Base-by-base conservation (phyloP, 2,888 invertebrate species). In the Tipula helvola region DNA sequence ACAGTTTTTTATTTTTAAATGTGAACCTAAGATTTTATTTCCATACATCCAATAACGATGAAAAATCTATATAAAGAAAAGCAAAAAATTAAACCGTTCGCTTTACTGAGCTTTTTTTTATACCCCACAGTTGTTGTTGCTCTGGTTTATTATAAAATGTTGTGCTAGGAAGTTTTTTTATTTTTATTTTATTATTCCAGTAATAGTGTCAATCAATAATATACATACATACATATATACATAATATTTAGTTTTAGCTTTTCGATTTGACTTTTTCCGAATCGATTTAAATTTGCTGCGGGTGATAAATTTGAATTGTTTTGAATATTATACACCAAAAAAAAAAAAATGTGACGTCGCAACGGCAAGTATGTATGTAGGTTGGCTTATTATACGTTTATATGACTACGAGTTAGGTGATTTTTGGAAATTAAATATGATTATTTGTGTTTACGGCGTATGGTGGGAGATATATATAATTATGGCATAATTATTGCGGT, bases 171-270 rank as follows among this genome's bases (percentile, higher is more conserved):
- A 71, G 10, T 71, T 57, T 47, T 47, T 13, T 71, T 28, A 7
- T 18, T 47, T 52, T 28, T 28, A 18, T 18, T 71, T 71, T 71
- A 71, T 71, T 71, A 71, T 71, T 71, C 71, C 71, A 71, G 71
- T 71, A 71, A 71, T 71, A 71, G 71, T 71, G 71, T 71, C 71
- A 71, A 71, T 71, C 71, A 71, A 71, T 71, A 71, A 71, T 71
- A 71, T 71, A 28, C 28, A 28, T 28, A 28, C 2, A 28, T 28
- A 28, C 28, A 28, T 28, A n/a, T n/a, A n/a, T n/a, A n/a, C n/a
- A n/a, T n/a, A n/a, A n/a, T n/a, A 28, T 28, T 18, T 52, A 57
- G 71, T 71, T 71, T 71, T 10, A 28, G 71, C 10, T 71, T 71
- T 18, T 71, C 71, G 71, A 71, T 71, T 28, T 71, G 71, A 71